Evolutionary conservation across 1,140 invertebrate species (phyloP), one percentile per base, ranked within the genome.

Genomic region (Papilio glaucus): DNA sequence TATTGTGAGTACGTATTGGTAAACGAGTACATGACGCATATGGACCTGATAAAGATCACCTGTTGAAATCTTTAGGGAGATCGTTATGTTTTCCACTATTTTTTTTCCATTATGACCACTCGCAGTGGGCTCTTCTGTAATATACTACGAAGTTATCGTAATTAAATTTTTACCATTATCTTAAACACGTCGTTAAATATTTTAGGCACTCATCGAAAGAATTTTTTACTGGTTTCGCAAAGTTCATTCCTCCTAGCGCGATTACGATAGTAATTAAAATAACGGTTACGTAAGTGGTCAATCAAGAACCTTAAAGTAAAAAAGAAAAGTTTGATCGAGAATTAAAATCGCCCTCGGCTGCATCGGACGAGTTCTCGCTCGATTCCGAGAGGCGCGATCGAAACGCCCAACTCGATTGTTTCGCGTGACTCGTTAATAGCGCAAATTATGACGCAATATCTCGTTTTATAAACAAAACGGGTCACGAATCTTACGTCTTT

Each of bases 231-330:
- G n/a, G 37, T 63, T 38, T 39, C 62, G 33, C 37, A 63, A 63
- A 63, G 62, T 63, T 63, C 62, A 38, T 41, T 63, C 29, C 33
- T 8, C 62, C n/a, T 39, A 72, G 76, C 76, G 72, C 63, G 72
- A 75, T 79, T 78, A 75, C 72, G 77, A 74, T 72, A 41, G 61
- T 71, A 79, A 78, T 80, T 80, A 80, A 84, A 78, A 80, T 79
- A 78, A 74, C 77, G 73, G 77, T 76, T 76, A 10, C 15, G 7
- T 38, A 69, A 69, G 18, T 72, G 72, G 76, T 80, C 76, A 74
- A 77, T 77, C 78, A 76, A 76, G 76, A 73, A 76, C 76, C 71
- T 78, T 67, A 72, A 49, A 72, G 74, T 68, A 53, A 71, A 67
- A 76, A 73, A 33, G 42, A 42, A 71, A 63, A 61, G 29, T 69